Percentiles rank a stretch among this genome's conserved stretches.
Evolutionary conservation across 2,113 vertebrate genomes (phyloP).

Genomic region (Amblyopsis rosae): DNA sequence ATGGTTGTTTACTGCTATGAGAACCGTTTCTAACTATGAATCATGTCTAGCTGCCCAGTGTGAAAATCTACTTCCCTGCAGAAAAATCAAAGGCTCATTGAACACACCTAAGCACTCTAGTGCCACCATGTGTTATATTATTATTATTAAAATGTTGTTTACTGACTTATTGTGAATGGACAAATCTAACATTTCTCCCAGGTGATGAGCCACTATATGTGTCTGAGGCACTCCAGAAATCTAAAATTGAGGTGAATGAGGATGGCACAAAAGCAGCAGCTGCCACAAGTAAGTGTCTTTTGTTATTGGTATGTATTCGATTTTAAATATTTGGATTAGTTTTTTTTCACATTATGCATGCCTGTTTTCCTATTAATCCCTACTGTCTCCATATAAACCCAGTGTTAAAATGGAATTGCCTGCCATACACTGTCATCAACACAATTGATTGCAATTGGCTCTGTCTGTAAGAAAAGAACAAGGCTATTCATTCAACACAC

Average conservation of each 20-base stretch:
- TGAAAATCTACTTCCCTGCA: conserved; percentile 14
- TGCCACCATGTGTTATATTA: conserved; percentile 40
- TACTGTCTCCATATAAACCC: too few species aligned
- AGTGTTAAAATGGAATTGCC: too few species aligned
- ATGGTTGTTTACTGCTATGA: conserved; percentile 49
- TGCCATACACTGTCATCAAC: too few species aligned
- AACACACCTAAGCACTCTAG: conserved; percentile 6
- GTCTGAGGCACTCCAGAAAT: conserved; percentile 89
- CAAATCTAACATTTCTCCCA: conserved; percentile 50
- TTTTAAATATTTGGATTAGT: too few species aligned
- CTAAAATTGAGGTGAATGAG: conserved; percentile 93
- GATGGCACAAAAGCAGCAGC: conserved; percentile 95
- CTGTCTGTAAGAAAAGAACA: too few species aligned
- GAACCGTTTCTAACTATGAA: conserved; percentile 21
- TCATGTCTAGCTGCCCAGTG: conserved; percentile 20
- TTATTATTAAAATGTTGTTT: neutral
- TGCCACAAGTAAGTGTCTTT: conserved; percentile 82
- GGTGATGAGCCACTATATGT: conserved; percentile 84
- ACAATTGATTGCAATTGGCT: too few species aligned
- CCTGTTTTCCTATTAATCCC: too few species aligned
- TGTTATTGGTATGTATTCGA: neutral
- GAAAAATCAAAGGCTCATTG: neutral
- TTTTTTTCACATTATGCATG: too few species aligned
- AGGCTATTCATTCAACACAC: too few species aligned
- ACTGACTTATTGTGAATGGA: neutral